Base-by-base conservation (phyloP, 2,113 vertebrate species). In the Halichoerus grypus region DNA sequence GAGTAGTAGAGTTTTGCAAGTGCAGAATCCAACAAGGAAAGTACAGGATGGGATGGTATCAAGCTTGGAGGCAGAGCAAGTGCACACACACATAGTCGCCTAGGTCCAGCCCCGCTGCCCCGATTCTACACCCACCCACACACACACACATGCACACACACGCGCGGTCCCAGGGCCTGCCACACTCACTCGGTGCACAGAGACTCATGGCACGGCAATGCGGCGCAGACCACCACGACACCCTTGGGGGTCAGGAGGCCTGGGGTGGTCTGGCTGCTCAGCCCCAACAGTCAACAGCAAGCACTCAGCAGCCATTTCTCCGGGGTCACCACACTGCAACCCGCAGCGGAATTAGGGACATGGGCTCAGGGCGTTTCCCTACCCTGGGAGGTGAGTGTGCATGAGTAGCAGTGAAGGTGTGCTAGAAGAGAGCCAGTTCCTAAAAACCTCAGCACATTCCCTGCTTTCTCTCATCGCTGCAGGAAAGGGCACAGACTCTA, bases 21-120 rank as follows among this genome's bases (percentile, higher is more conserved):
- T 55, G 91, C 90, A 98, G 87, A 95, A 63, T 59, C 49, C 57
- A 79, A 51, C 59, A 86, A 80, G 59, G n/a, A 92, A 92, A 92
- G 49, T 85, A 26, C 46, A 97, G 57, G 63, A 72, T 59, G 57
- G 72, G 16, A 92, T 19, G 57, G 74, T 11, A 79, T 90, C 39
- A 65, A 71, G 81, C 82, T 91, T 31, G 28, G 65, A 89, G 65
- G 26, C 57, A 92, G 86, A 93, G 39, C 19, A 19, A n/a, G 5
- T 19, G 13, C 19, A 63, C 15, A 63, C 13, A 59, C 6, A 10
- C 18, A 26, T 11, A 31, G 33, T 42, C 74, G 65, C 84, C 77
- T 71, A 26, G 16, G 39, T 33, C 42, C 21, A 36, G 49, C 28
- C 42, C 55, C 1, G 10, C 28, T n/a, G 2, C 14, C 86, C 11